Evolutionary conservation across 2,888 invertebrate genomes (phyloP).

Genomic region (Athalia rosae): DNA sequence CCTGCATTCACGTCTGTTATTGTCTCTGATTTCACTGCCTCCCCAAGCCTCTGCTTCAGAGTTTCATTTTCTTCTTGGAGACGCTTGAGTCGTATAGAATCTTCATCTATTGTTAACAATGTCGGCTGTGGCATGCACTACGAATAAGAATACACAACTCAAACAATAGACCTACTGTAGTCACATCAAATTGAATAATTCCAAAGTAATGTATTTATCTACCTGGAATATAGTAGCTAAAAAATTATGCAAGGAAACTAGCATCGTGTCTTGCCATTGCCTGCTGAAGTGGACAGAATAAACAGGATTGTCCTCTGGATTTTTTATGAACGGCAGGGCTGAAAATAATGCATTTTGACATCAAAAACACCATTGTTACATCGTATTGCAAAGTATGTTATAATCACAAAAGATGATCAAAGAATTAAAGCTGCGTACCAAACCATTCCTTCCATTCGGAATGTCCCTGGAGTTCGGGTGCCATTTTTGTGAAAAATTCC

Average conservation of each 20-base stretch:
- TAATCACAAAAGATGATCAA: constrained; percentile 37
- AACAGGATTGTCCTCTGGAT: constrained; percentile 91
- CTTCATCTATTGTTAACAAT: constrained; percentile 90
- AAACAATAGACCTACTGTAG: not conserved
- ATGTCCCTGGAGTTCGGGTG: constrained; percentile 90
- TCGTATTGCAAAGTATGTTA: constrained; percentile 37
- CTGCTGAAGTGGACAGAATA: constrained; percentile 93
- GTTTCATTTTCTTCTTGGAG: constrained; percentile 90
- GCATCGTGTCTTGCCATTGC: constrained; percentile 96
- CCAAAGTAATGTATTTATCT: constrained; percentile 49
- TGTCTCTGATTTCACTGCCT: constrained; percentile 75
- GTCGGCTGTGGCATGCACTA: constrained; percentile 92
- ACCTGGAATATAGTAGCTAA: constrained; percentile 90
- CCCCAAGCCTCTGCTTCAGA: constrained; percentile 77
- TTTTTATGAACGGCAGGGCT: constrained; percentile 94
- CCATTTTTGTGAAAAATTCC: constrained; percentile 93
- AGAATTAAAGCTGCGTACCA: constrained; percentile 79
- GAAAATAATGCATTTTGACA: constrained; percentile 64
- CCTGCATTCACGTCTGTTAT: constrained; percentile 79
- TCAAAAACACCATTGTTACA: constrained; percentile 4
- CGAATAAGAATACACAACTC: constrained; percentile 37
- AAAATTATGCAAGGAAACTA: constrained; percentile 94
- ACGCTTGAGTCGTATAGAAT: constrained; percentile 85
- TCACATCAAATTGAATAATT: constrained; percentile 43
- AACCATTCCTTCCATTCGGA: constrained; percentile 99